These are phyloP conservation scores for Rana temporaria DNA, from an alignment of 2,113 vertebrate species.

Conservation along the genomic window DNA sequence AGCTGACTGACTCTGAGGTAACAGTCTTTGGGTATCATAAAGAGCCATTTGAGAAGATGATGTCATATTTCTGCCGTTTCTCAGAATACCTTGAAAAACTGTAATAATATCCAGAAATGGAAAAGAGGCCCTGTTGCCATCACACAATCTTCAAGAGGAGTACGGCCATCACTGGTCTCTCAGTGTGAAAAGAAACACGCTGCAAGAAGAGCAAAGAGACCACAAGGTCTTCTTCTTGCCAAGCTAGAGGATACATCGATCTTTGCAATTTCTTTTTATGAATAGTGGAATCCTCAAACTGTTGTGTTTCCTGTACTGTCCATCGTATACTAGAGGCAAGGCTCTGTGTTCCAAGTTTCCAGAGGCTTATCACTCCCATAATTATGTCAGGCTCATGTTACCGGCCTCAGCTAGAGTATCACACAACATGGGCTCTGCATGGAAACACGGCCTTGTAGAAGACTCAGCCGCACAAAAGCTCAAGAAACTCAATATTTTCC, in stretches of 20 bases:
- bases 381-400: conserved; percentile 44
- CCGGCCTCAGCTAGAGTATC: conserved; percentile 29
- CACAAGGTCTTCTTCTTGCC: neutral
- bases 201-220: neutral
- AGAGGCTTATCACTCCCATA: conserved; percentile 6
- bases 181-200: neutral
- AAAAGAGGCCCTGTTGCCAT: neutral
- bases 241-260: neutral
- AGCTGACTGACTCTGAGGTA: neutral
- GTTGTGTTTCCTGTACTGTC: neutral
- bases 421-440: neutral
- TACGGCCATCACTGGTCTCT: too few species aligned
- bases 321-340: neutral
- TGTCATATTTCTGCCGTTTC: neutral
- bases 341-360: neutral
- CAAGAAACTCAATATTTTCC: conserved; percentile 28
- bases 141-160: neutral
- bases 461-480: conserved; percentile 15
- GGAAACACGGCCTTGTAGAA: neutral
- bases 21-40: neutral
- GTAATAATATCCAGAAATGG: neutral
- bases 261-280: too few species aligned
- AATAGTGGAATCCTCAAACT: neutral
- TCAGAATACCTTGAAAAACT: neutral
- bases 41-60: neutral